Evolutionary conservation across 2,888 invertebrate species (phyloP).

Genomic region (Plebejus argus): DNA sequence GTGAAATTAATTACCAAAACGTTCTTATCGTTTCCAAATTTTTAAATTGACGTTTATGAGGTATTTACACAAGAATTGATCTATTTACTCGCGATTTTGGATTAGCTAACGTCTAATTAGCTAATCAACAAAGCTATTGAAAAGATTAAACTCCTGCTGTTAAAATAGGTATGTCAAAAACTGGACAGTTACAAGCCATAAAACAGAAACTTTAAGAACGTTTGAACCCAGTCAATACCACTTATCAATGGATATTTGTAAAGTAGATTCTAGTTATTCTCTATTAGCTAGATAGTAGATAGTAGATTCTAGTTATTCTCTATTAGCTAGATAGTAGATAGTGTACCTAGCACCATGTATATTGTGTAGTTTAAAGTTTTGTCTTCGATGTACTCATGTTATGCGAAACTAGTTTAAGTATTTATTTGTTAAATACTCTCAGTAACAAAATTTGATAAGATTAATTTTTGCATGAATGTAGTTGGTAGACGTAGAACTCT

Average conservation of each 20-base stretch:
- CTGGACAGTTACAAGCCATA: neutral
- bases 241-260: neutral
- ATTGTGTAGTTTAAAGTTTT: neutral
- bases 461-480: neutral
- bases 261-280: slow-evolving; percentile 10
- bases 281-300: neutral
- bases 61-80: neutral
- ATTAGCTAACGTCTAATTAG: neutral
- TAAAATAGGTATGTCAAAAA: no score
- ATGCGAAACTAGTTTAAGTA: slow-evolving; percentile 20
- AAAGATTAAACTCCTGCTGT: neutral
- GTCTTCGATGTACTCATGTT: neutral
- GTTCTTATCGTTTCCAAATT: slow-evolving; percentile 20
- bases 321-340: neutral
- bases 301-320: slow-evolving; percentile 5
- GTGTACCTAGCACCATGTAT: neutral
- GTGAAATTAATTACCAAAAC: neutral
- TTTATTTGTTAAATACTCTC: neutral
- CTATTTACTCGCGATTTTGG: neutral
- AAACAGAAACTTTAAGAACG: slow-evolving; percentile 9
- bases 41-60: neutral
- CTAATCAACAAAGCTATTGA: neutral
- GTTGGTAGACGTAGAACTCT: neutral
- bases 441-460: neutral
- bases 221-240: slow-evolving; percentile 3